These are phyloP conservation scores for Rhagophthalmus giganteus DNA, from an alignment of 2,888 invertebrate genomes.

Conservation along the genomic window DNA sequence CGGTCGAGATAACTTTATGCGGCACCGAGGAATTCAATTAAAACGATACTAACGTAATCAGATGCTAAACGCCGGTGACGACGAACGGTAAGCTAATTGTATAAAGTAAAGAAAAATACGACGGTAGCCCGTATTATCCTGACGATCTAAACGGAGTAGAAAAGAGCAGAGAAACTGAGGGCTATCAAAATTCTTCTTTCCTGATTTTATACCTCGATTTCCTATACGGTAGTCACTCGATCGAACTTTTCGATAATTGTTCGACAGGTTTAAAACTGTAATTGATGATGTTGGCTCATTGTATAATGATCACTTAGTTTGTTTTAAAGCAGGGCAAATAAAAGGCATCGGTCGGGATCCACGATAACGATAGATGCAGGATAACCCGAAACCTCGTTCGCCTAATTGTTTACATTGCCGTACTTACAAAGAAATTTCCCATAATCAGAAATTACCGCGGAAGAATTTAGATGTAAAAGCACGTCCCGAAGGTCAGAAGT, in stretches of 20 bases:
- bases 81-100: constrained; percentile 18
- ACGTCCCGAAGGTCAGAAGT: constrained; percentile 35
- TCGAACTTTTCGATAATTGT: constrained; percentile 32
- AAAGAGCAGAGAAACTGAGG: constrained; percentile 14
- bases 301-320: constrained; percentile 29
- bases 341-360: constrained; percentile 1
- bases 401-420: constrained; percentile 2
- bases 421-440: constrained; percentile 23
- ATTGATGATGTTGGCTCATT: constrained; percentile 30
- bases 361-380: not conserved
- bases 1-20: constrained; percentile 15
- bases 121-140: not conserved
- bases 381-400: constrained; percentile 3
- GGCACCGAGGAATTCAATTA: constrained; percentile 17
- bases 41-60: constrained; percentile 17
- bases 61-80: constrained; percentile 13
- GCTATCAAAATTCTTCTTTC: constrained; percentile 30
- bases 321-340: constrained; percentile 18
- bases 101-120: constrained; percentile 24
- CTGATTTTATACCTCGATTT: constrained; percentile 25
- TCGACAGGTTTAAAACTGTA: constrained; percentile 33
- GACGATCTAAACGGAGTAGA: not conserved
- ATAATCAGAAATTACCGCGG: constrained; percentile 28
- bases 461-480: constrained; percentile 29
- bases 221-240: constrained; percentile 29